Base-by-base conservation (phyloP, 2,888 invertebrate genomes). In the Drosophila cognata region DNA sequence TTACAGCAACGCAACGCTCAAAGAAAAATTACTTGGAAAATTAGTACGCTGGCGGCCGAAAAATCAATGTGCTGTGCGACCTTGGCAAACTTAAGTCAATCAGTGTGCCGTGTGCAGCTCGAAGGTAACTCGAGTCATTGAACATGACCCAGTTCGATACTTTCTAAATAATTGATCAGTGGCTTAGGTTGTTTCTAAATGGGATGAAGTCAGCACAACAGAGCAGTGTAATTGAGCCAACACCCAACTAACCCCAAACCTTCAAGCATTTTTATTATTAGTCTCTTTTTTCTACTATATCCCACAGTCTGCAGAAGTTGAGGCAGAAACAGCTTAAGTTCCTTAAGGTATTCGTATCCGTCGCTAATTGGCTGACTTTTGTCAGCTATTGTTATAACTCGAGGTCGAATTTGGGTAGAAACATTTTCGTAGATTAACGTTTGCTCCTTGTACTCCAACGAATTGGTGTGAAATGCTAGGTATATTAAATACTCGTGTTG, bases 121-220 rank as follows among this genome's bases (percentile, higher is more conserved):
- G 13, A 28, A 62, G 21, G 46, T 36, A 63, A 35, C 56, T 76
- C 68, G 63, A 78, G 68, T 74, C 79, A 71, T 79, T 89, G 85
- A 78, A 85, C 84, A 88, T 86, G 86, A 86, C 90, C 88, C 86
- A 89, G 88, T 89, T 88, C 67, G 74, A 77, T 85, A 76, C 81
- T 71, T 75, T 55, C 74, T 89, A 84, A 87, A 85, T 85, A 89
- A 85, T 85, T 85, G 85, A 85, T 89, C 80, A 82, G 89, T 70
- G 74, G 60, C 83, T 79, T 76, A 41, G 74, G 64, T 66, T 67
- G 69, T 60, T 70, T 68, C 64, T 59, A 56, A 29, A 58, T 50
- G 58, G 28, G 28, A 53, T 38, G n/a, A 50, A 31, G 52, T n/a
- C 70, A 50, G 41, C 56, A 28, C 18, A 55, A 28, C 25, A 55